phyloP scores from a whole-genome alignment of 2,113 vertebrate genomes.

The Pelodiscus sinensis region DNA sequence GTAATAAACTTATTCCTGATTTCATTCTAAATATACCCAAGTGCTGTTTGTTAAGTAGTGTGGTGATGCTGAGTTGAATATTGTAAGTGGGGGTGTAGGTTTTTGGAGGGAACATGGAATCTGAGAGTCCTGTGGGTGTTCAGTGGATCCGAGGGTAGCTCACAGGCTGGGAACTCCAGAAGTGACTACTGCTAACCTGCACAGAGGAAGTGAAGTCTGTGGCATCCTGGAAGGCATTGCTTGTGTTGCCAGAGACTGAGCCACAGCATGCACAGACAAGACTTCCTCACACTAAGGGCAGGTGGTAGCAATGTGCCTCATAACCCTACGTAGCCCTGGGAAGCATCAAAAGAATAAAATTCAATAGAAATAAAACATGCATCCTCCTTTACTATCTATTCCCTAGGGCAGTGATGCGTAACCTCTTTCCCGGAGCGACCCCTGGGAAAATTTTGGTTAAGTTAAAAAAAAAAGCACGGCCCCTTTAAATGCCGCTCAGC shows the following conservation, averaged over 20 bases:
- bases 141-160: background rate
- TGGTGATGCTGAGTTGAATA: background rate
- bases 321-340: background rate
- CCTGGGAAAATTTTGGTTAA: too few relatives aligned
- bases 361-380: background rate
- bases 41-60: background rate
- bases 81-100: background rate
- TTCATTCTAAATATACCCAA: background rate
- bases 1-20: background rate
- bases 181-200: background rate
- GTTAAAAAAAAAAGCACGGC: too few relatives aligned
- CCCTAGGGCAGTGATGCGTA: too few relatives aligned
- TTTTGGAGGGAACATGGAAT: background rate
- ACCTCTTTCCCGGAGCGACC: too few relatives aligned
- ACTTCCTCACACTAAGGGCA: background rate
- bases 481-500: too few relatives aligned
- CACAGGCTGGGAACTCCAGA: background rate
- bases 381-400: background rate
- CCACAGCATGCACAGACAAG: background rate
- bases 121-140: background rate
- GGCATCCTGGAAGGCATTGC: background rate
- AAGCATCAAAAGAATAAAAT: background rate
- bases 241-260: background rate
- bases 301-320: background rate
- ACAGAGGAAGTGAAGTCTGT: background rate